These are phyloP conservation scores for Eustalomyia histrio DNA, from an alignment of 2,888 invertebrate genomes.

Conservation along the genomic window DNA sequence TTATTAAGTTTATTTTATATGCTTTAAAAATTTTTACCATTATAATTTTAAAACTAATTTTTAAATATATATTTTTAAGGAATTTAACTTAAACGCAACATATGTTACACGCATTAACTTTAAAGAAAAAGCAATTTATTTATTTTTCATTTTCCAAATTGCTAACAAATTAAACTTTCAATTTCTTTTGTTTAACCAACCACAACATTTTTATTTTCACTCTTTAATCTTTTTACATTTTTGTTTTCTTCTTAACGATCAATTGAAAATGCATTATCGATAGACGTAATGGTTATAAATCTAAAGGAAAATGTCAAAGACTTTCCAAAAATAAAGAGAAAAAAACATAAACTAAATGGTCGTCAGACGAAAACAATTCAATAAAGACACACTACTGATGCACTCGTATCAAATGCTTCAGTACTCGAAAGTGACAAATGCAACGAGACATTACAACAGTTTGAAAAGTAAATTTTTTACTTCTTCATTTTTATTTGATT, in stretches of 20 bases:
- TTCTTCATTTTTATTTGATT: slow-evolving; percentile 31
- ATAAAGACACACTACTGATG: slow-evolving; percentile 9
- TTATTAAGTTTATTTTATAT: too few species aligned
- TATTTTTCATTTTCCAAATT: too few species aligned
- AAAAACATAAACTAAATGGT: slow-evolving; percentile 23
- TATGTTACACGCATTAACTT: too few species aligned
- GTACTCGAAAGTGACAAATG: slow-evolving; percentile 38
- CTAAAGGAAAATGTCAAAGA: slow-evolving; percentile 16
- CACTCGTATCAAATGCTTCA: background rate
- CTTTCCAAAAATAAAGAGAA: background rate
- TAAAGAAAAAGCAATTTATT: too few species aligned
- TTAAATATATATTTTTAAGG: too few species aligned
- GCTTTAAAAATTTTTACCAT: too few species aligned
- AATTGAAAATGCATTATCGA: slow-evolving; percentile 56
- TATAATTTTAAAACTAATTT: too few species aligned
- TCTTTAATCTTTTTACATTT: background rate
- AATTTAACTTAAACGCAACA: too few species aligned
- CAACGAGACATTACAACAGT: slow-evolving; percentile 21
- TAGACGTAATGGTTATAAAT: slow-evolving; percentile 36
- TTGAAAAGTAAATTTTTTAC: slow-evolving; percentile 16
- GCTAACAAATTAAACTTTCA: slow-evolving; percentile 48
- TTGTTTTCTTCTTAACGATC: background rate
- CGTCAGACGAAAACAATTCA: slow-evolving; percentile 60
- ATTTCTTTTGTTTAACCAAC: slow-evolving; percentile 56
- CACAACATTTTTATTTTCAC: slow-evolving; percentile 51